Base-by-base conservation (phyloP, 2,113 vertebrate genomes). In the Chaetorhynchus papuensis region DNA sequence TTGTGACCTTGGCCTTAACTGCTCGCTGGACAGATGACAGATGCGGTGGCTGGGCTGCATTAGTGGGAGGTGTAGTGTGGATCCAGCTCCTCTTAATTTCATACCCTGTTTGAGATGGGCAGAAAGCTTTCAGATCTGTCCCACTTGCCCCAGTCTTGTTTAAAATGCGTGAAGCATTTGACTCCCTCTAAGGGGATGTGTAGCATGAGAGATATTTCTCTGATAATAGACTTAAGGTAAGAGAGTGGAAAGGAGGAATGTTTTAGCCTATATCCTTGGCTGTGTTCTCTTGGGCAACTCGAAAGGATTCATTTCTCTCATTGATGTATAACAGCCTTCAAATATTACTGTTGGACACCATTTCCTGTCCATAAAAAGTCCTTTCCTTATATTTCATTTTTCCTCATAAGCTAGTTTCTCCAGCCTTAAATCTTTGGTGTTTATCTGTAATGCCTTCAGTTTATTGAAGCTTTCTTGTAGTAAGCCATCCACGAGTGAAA, bases 281-380 rank as follows among this genome's bases (percentile, higher is more conserved):
- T 94, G 0, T 52, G 53, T 91, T 96, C 91, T 97, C 91, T 76
- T 96, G 89, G 84, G 78, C 74, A 85, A 69, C 91, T 91, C 70
- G 83, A 61, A 85, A 90, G 78, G 79, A 91, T 96, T 95, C 47
- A 66, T 96, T 95, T 94, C 63, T 85, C 84, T 93, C 60, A 86
- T 4, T 94, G 88, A 86, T 95, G 79, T 96, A 30, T 90, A 88
- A 90, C 79, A 83, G 71, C 59, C 60, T 96, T 96, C 79, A 94
- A 10, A 53, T 83, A 59, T 77, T 94, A 61, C 42, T 42, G 24
- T 50, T 89, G 74, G 81, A 87, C 31, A 69, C 87, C 31, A 45
- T 93, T 95, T 95, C 57, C 54, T 59, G 64, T 90, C 86, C 80
- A 75, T 66, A 84, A 89, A 70, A 88, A 28, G 60, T 78, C 37